A percentile compares a stretch with the other conserved stretches of the same genome.
phyloP scores from a whole-genome alignment of 2,113 vertebrate genomes.

The Elanus axillaris region DNA sequence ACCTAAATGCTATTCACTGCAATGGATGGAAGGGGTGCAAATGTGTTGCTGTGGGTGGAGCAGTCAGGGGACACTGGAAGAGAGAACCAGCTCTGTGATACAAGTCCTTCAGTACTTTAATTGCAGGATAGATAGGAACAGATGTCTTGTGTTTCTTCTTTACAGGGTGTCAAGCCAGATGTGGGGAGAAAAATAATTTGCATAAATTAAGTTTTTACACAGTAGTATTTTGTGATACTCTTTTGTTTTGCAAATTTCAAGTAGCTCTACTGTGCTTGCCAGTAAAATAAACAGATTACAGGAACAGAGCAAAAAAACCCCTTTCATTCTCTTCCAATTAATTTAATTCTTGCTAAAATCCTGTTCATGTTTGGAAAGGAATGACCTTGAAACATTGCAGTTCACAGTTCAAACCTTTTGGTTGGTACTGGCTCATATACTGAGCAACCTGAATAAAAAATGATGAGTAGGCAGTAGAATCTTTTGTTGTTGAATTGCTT shows the following conservation, averaged over 20 bases:
- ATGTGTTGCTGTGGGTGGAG: not conserved
- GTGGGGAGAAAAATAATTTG: not conserved
- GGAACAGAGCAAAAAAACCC: not conserved
- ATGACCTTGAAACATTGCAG: not conserved
- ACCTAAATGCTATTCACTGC: not conserved
- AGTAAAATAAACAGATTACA: not conserved
- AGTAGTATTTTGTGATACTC: not conserved
- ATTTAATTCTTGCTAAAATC: conserved; percentile 2
- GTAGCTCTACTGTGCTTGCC: not conserved
- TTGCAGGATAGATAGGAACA: not conserved
- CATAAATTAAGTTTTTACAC: not conserved
- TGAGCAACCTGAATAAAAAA: not conserved
- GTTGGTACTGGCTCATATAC: not conserved
- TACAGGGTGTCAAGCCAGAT: not conserved
- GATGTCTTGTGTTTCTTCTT: not conserved
- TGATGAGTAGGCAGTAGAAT: not conserved
- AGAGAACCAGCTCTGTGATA: not conserved
- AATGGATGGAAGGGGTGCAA: not conserved
- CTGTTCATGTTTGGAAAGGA: not conserved
- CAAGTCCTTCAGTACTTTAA: not conserved
- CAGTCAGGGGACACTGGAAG: not conserved
- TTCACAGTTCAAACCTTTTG: not conserved
- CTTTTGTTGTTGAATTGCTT: not conserved
- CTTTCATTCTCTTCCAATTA: not conserved
- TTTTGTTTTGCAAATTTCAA: not conserved